Evolutionary conservation across 2,888 invertebrate genomes (phyloP).

Genomic region (Chirona hameri): DNA sequence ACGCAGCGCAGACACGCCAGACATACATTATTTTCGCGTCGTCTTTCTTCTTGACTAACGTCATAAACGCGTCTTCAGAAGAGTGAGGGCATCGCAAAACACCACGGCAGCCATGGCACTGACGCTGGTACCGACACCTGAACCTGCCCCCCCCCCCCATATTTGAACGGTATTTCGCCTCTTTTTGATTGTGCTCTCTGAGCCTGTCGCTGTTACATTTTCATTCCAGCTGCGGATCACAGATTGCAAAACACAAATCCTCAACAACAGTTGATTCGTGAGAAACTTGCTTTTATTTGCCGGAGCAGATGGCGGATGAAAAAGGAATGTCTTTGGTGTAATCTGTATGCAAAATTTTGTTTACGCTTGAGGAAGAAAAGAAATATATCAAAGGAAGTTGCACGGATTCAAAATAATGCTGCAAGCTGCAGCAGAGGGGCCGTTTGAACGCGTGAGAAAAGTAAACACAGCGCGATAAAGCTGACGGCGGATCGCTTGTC

Average conservation of each 20-base stretch:
- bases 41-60: too few species aligned
- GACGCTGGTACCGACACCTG: too few species aligned
- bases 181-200: too few species aligned
- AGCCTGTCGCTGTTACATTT: neutral
- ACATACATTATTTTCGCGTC: too few species aligned
- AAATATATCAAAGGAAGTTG: neutral
- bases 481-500: too few species aligned
- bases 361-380: neutral
- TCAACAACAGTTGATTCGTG: neutral
- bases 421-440: neutral
- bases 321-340: too few species aligned
- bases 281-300: neutral
- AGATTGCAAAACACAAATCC: neutral
- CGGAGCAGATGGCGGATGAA: neutral
- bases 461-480: neutral
- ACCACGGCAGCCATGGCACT: too few species aligned
- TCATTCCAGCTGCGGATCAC: neutral
- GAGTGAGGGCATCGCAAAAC: too few species aligned
- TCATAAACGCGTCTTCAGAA: too few species aligned
- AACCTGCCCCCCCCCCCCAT: too few species aligned
- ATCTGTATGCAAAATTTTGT: neutral
- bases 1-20: too few species aligned
- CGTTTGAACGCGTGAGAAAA: neutral
- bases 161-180: too few species aligned
- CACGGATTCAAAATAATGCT: neutral